These are phyloP conservation scores for Drosophila hamatofila DNA, from an alignment of 2,888 invertebrate genomes.

Conservation along the genomic window DNA sequence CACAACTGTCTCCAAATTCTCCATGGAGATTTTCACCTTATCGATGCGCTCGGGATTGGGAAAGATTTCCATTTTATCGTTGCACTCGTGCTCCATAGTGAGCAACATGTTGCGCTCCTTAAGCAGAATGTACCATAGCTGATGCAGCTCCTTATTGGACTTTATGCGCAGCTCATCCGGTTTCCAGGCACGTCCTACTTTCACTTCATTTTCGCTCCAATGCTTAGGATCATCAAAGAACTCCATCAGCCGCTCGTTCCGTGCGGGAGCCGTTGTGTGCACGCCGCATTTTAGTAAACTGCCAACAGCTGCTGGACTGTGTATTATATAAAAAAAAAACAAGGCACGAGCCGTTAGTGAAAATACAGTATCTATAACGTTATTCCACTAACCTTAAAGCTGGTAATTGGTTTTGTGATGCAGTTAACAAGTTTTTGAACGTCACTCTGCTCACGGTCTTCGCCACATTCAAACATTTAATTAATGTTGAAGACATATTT, in stretches of 20 bases:
- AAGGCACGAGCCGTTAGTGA: conserved; percentile 20
- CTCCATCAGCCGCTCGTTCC: conserved; percentile 88
- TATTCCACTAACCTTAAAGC: conserved; percentile 49
- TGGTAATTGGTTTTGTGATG: conserved; percentile 34
- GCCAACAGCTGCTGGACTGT: conserved; percentile 46
- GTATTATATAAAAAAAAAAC: conserved; percentile 47
- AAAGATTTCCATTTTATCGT: conserved; percentile 89
- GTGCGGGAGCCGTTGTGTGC: conserved; percentile 49
- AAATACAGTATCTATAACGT: background rate
- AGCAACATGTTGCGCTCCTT: conserved; percentile 99
- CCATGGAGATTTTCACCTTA: conserved; percentile 97
- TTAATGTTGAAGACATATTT: conserved; percentile 67
- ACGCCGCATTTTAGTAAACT: conserved; percentile 41
- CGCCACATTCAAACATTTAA: conserved; percentile 74
- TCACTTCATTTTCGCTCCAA: conserved; percentile 91
- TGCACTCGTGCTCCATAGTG: conserved; percentile 96
- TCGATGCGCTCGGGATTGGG: conserved; percentile 97
- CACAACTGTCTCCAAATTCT: conserved; percentile 95
- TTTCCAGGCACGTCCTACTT: conserved; percentile 94
- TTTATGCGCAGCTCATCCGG: conserved; percentile 96
- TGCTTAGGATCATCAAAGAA: conserved; percentile 95
- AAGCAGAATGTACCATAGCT: conserved; percentile 95
- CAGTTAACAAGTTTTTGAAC: conserved; percentile 44
- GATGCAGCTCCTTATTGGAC: conserved; percentile 97
- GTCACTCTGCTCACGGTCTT: conserved; percentile 55